phyloP scores from a whole-genome alignment of 1,140 invertebrate species.

The Diabrotica undecimpunctata region DNA sequence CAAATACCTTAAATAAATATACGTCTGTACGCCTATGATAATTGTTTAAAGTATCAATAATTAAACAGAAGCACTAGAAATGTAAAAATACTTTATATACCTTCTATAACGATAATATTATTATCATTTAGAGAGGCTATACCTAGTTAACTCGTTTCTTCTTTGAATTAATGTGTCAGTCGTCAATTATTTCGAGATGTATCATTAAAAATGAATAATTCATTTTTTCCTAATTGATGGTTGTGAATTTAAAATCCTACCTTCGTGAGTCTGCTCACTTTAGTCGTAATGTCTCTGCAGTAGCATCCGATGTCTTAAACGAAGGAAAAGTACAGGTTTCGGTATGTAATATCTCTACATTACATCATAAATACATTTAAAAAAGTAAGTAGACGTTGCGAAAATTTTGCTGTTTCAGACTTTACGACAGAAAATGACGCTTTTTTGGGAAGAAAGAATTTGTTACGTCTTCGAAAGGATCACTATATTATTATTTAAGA shows the following conservation, averaged over 20 bases:
- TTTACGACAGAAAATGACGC: no score
- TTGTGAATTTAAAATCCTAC: neutral
- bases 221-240: neutral
- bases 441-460: no score
- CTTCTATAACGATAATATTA: neutral
- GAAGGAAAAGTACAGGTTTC: no score
- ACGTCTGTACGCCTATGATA: neutral
- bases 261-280: neutral
- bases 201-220: constrained; percentile 3
- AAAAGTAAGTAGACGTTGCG: no score
- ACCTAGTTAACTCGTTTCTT: neutral
- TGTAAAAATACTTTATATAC: neutral
- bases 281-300: neutral
- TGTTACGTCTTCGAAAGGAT: no score
- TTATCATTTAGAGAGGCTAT: neutral
- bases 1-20: no score
- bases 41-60: neutral
- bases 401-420: no score
- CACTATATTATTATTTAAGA: no score
- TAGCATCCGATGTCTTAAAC: neutral
- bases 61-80: neutral
- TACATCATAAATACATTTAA: no score
- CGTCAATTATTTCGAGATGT: neutral
- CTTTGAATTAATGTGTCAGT: neutral
- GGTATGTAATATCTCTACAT: no score